Conservation (phyloP, 2,888 invertebrate species). For the Acanthopleura granulata region DNA sequence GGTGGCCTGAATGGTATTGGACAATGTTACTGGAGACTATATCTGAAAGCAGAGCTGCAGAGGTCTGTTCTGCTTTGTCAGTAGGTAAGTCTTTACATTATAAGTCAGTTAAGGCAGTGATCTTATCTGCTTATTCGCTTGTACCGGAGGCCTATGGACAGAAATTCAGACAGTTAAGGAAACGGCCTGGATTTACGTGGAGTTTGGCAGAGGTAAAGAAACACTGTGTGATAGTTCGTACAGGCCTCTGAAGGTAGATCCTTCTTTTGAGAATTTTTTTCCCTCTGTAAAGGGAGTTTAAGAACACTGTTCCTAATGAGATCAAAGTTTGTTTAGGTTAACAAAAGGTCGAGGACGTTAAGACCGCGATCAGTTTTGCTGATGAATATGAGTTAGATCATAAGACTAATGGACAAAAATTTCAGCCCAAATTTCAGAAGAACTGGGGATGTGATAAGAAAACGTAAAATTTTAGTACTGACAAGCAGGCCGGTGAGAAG, state of each 20-base stretch:
- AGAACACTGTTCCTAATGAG: not conserved
- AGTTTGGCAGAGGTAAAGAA: constrained; percentile 23
- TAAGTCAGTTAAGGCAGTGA: constrained; percentile 17
- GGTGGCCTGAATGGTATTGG: not conserved
- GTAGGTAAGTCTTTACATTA: not conserved
- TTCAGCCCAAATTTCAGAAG: no score
- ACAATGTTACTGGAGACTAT: constrained; percentile 9
- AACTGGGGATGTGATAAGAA: not conserved
- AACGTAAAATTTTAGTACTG: not conserved
- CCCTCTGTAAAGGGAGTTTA: constrained; percentile 8
- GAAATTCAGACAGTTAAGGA: constrained; percentile 11
- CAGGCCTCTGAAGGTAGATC: constrained; percentile 5
- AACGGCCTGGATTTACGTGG: constrained; percentile 14
- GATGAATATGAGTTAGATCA: not conserved
- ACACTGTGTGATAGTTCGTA: constrained; percentile 17
- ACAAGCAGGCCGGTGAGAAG: not conserved
- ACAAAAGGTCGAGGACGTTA: not conserved
- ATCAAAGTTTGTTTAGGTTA: not conserved
- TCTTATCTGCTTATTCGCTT: constrained; percentile 23
- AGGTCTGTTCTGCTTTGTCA: no score
- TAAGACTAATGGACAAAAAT: not conserved
- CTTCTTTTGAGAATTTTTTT: constrained; percentile 14
- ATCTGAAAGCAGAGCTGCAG: not conserved
- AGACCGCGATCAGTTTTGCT: not conserved
- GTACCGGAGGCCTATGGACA: constrained; percentile 25